Evolutionary conservation across 2,888 invertebrate genomes (phyloP), one percentile per base, ranked within the genome.

Genomic region (Aplocera efformata): DNA sequence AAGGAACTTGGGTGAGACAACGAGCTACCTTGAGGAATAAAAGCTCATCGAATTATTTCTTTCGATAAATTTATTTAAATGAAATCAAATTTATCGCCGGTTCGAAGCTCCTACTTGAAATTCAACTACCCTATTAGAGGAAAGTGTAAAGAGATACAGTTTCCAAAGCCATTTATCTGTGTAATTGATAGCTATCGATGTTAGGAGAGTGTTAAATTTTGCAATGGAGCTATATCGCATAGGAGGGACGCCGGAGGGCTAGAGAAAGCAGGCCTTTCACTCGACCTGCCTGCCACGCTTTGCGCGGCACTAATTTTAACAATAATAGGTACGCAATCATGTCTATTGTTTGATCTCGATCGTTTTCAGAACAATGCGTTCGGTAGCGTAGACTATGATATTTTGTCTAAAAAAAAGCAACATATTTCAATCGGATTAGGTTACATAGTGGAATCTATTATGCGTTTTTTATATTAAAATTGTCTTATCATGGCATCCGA

Each of bases 251-350:
- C 82, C 80, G 64, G 61, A 85, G 86, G 85, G 86, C 80, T 69
- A 68, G 84, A 79, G 86, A 88, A 88, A 88, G 88, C 76, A 59
- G 56, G 78, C 81, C 86, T 86, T 85, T 88, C 86, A 82, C 86
- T 83, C 65, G 60, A 58, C 55, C 64, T 60, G 63, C 56, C 64
- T 72, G 66, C 71, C 60, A 62, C 63, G 63, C 67, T 63, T 53
- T 54, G 55, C 53, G 65, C 61, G 62, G 61, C 56, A 67, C 71
- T 72, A 67, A 78, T 76, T 78, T 69, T 72, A 79, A 81, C 79
- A 79, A 79, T 77, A 66, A 71, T 70, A n/a, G n/a, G n/a, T n/a
- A 73, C 60, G 67, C 67, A 70, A 72, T 70, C 63, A 67, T 60
- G 56, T 47, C 64, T 64, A 68, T 73, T 71, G 67, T 71, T 63